A percentile compares a stretch with the other conserved stretches of the same genome.
phyloP scores from a whole-genome alignment of 1,140 invertebrate species.

The Lanistes nyassanus region DNA sequence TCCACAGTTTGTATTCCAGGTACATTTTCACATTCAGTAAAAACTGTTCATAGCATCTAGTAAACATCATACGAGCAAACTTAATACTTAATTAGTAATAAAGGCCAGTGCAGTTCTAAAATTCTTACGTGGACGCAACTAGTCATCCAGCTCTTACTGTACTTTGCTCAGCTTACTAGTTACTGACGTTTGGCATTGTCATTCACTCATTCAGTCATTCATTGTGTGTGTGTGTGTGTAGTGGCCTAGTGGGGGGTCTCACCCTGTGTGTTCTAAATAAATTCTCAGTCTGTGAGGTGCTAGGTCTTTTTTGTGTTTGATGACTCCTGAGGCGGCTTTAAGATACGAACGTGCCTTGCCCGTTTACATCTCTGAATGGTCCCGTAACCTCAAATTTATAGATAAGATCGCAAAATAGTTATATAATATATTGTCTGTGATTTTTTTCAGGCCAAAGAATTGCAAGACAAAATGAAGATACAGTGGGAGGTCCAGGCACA shows the following conservation, averaged over 20 bases:
- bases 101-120: neutral
- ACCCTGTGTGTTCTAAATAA: no score
- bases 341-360: no score
- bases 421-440: conserved; percentile 10
- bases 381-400: neutral
- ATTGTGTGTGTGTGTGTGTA: no score
- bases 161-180: no score
- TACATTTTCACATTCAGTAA: conserved; percentile 7
- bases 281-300: neutral
- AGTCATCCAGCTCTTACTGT: neutral
- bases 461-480: conserved; percentile 42
- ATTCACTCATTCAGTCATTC: no score
- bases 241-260: no score
- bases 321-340: neutral
- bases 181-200: no score
- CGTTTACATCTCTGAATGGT: neutral
- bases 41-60: neutral
- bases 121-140: neutral
- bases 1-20: conserved; percentile 51
- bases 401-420: neutral
- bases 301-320: neutral
- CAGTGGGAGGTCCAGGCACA: conserved; percentile 72
- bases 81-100: neutral
- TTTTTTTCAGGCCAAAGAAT: conserved; percentile 54
- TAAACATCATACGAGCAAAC: neutral